These are phyloP conservation scores for Drosophila testacea DNA, from an alignment of 2,888 invertebrate species.

Conservation along the genomic window DNA sequence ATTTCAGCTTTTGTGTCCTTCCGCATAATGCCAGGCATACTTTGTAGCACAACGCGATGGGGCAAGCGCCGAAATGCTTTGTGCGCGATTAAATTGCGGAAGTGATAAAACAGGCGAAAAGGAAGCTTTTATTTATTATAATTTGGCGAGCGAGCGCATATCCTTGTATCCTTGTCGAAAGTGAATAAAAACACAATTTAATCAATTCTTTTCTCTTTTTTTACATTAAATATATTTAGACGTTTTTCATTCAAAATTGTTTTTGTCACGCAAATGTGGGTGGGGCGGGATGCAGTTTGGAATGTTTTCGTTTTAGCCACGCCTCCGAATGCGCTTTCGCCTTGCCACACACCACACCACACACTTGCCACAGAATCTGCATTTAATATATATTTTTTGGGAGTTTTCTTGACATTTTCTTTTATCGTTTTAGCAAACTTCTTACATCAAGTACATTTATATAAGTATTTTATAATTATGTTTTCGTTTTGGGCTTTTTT, in stretches of 20 bases:
- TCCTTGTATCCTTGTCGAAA: constrained; percentile 15
- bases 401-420: constrained; percentile 40
- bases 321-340: constrained; percentile 5
- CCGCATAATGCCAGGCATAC: constrained; percentile 52
- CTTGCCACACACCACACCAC: constrained; percentile 26
- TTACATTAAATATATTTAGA: constrained; percentile 81
- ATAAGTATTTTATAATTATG: constrained; percentile 53
- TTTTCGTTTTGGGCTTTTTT: constrained; percentile 21
- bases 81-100: constrained; percentile 69
- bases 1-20: constrained; percentile 37
- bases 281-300: constrained; percentile 51
- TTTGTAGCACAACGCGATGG: constrained; percentile 43
- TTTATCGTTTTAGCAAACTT: constrained; percentile 71
- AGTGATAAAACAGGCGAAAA: constrained; percentile 56
- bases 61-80: constrained; percentile 50
- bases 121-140: constrained; percentile 35
- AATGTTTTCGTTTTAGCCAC: constrained; percentile 48
- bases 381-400: constrained; percentile 12
- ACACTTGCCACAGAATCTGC: constrained; percentile 29
- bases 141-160: constrained; percentile 19
- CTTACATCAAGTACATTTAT: constrained; percentile 79
- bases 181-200: constrained; percentile 43
- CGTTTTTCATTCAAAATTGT: constrained; percentile 76
- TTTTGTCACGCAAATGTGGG: constrained; percentile 46
- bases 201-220: constrained; percentile 53